Evolutionary conservation across 2,888 invertebrate species (phyloP).

Genomic region (Rhamphomyia laevipes): DNA sequence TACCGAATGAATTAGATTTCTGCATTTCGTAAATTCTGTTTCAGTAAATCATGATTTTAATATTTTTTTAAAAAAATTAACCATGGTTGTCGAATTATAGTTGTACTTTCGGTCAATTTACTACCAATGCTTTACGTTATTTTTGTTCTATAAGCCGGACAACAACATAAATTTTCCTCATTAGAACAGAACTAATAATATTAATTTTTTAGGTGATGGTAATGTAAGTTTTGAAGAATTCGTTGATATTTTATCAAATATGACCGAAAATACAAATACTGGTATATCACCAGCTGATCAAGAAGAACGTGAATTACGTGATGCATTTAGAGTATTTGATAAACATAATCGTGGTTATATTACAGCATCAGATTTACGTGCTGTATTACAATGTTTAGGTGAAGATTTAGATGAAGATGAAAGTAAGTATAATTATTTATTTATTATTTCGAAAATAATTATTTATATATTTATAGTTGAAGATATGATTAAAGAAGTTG

Average conservation of each 20-base stretch:
- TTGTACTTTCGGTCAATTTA: too few relatives aligned
- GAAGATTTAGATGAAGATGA: conserved; percentile 84
- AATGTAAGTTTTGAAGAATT: conserved; percentile 84
- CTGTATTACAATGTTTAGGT: conserved; percentile 77
- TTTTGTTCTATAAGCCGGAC: conserved; percentile 4
- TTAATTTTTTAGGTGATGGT: conserved; percentile 56
- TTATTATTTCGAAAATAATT: too few relatives aligned
- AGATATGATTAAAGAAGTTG: conserved; percentile 94
- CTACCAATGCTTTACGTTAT: conserved; percentile 5
- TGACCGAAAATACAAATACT: conserved; percentile 51
- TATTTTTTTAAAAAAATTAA: too few relatives aligned
- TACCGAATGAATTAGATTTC: too few relatives aligned
- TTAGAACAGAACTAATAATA: conserved; percentile 3
- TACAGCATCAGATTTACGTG: conserved; percentile 75
- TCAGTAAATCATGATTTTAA: too few relatives aligned
- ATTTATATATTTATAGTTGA: conserved; percentile 51
- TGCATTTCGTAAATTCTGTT: too few relatives aligned
- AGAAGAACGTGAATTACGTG: conserved; percentile 70
- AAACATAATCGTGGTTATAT: conserved; percentile 86
- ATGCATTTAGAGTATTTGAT: conserved; percentile 82
- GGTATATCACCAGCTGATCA: conserved; percentile 54
- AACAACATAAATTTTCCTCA: not conserved
- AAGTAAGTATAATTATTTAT: conserved; percentile 47
- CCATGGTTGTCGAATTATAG: too few relatives aligned
- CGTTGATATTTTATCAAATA: conserved; percentile 69